Evolutionary conservation across 2,888 invertebrate species (phyloP).

Genomic region (Agriopis aurantiaria): DNA sequence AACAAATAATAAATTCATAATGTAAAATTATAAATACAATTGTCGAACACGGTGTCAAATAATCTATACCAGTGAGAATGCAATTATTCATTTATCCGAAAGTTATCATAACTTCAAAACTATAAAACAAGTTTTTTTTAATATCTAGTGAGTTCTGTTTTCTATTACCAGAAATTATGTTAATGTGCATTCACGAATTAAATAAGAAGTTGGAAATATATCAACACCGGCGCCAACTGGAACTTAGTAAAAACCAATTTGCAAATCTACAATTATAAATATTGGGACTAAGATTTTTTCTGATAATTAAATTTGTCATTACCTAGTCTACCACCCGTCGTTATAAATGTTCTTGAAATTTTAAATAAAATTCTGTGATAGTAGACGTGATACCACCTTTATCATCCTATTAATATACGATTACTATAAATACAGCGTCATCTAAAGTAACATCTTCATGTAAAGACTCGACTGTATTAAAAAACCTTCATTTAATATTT

Average conservation of each 20-base stretch:
- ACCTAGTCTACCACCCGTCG: constrained; percentile 58
- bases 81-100: neutral
- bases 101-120: neutral
- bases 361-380: constrained; percentile 83
- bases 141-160: neutral
- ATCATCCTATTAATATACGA: constrained; percentile 66
- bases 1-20: neutral
- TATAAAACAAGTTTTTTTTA: neutral
- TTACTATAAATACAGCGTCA: constrained; percentile 38
- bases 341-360: constrained; percentile 72
- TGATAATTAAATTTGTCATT: constrained; percentile 57
- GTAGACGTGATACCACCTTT: constrained; percentile 84
- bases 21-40: neutral
- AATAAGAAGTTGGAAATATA: neutral
- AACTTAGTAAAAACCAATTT: neutral
- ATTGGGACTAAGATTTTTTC: constrained; percentile 40
- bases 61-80: neutral
- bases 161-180: neutral
- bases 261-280: neutral
- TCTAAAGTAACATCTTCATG: constrained; percentile 35
- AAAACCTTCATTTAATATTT: constrained; percentile 27
- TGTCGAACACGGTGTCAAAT: neutral
- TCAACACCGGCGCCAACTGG: neutral
- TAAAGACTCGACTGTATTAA: constrained; percentile 31
- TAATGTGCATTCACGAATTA: neutral